phyloP scores from a whole-genome alignment of 1,140 invertebrate genomes.

The Whitmania pigra region DNA sequence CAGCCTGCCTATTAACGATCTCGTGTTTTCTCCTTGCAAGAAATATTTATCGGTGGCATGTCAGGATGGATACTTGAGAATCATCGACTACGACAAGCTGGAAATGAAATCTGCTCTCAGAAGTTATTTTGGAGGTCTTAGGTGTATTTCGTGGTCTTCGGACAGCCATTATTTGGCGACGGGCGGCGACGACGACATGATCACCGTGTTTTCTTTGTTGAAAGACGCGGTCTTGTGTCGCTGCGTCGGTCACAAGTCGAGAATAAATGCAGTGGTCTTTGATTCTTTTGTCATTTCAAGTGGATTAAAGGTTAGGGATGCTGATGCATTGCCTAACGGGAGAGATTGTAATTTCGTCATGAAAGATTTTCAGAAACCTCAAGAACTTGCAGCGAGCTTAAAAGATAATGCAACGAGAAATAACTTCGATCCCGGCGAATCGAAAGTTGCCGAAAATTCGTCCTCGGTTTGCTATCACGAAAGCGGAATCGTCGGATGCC shows the following conservation, averaged over 20 bases:
- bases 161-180: conserved; percentile 69
- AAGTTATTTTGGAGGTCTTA: conserved; percentile 83
- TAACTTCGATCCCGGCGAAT: too few species aligned
- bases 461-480: too few species aligned
- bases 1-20: conserved; percentile 42
- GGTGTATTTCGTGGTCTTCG: conserved; percentile 92
- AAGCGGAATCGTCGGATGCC: too few species aligned
- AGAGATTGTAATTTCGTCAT: too few species aligned
- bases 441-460: too few species aligned
- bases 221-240: conserved; percentile 84
- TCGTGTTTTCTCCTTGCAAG: conserved; percentile 11
- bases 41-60: conserved; percentile 54
- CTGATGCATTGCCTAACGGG: too few species aligned
- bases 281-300: conserved; percentile 1
- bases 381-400: too few species aligned
- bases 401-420: too few species aligned
- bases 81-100: conserved; percentile 94
- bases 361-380: too few species aligned
- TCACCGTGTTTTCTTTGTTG: conserved; percentile 86
- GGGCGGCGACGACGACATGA: conserved; percentile 93
- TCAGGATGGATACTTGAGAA: conserved; percentile 87
- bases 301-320: too few species aligned
- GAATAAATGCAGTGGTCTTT: conserved; percentile 54
- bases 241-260: conserved; percentile 80
- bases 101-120: conserved; percentile 70